Conservation (phyloP, 92 coral and sea anemone genomes). For the Bergia puertoricense region DNA sequence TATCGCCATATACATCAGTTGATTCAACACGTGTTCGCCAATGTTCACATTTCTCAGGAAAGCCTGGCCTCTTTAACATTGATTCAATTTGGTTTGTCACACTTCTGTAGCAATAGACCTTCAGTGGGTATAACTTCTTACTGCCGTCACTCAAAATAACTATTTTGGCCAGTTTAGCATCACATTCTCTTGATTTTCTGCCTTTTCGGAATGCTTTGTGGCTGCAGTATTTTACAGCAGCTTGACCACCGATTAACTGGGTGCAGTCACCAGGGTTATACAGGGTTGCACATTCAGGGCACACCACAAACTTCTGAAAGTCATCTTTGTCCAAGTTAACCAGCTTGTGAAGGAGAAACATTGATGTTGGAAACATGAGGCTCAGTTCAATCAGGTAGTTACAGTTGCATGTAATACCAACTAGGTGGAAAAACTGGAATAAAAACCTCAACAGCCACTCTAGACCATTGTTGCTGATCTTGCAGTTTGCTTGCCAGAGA, state of each 20-base stretch:
- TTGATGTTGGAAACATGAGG: conserved; percentile 58
- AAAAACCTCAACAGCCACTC: conserved; percentile 68
- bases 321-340: conserved; percentile 54
- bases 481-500: conserved; percentile 69
- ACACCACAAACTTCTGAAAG: conserved; percentile 62
- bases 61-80: not conserved
- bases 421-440: conserved; percentile 57
- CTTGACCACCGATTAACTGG: not conserved
- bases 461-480: conserved; percentile 68
- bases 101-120: conserved; percentile 33
- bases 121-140: conserved; percentile 15
- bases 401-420: conserved; percentile 50
- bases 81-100: not conserved
- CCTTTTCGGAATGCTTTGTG: conserved; percentile 29
- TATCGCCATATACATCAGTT: not conserved
- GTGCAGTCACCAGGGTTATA: conserved; percentile 57
- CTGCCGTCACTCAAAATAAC: conserved; percentile 10
- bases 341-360: conserved; percentile 54
- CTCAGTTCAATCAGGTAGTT: conserved; percentile 52
- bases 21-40: not conserved
- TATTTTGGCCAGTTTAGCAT: conserved; percentile 34
- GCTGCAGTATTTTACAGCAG: conserved; percentile 5
- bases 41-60: not conserved
- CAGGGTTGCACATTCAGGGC: conserved; percentile 53
- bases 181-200: conserved; percentile 17